Conservation (phyloP, 2,888 invertebrate species). For the Drepanosiphum platanoidis region DNA sequence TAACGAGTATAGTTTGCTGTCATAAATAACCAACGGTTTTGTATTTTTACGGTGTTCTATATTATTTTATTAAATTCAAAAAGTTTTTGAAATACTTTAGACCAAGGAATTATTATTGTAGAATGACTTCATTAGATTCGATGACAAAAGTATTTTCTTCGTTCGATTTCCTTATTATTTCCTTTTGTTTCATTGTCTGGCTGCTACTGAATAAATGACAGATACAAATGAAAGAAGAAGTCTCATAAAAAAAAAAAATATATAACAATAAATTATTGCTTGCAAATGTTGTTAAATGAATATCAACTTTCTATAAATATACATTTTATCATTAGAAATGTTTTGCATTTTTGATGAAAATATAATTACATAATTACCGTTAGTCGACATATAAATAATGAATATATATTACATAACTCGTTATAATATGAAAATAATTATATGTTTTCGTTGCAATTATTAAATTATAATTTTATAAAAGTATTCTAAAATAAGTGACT, state of each 20-base stretch:
- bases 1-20: background rate
- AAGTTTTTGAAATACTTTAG: background rate
- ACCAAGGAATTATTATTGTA: constrained; percentile 1
- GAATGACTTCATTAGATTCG: constrained; percentile 9
- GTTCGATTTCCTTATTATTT: constrained; percentile 25
- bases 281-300: background rate
- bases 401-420: no score
- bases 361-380: background rate
- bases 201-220: background rate
- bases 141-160: constrained; percentile 18
- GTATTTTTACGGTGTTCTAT: background rate
- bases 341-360: background rate
- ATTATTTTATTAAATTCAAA: constrained; percentile 1
- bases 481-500: background rate
- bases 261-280: constrained; percentile 6
- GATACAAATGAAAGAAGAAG: background rate
- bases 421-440: no score
- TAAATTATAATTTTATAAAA: no score
- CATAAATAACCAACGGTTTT: background rate
- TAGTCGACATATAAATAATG: no score
- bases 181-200: constrained; percentile 13
- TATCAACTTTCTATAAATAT: background rate
- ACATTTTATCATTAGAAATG: background rate
- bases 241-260: background rate
- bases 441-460: no score